A percentile compares a stretch with the other conserved stretches of the same genome.
phyloP scores from a whole-genome alignment of 2,797 vertebrate species.

The Lacerta bilineata region DNA sequence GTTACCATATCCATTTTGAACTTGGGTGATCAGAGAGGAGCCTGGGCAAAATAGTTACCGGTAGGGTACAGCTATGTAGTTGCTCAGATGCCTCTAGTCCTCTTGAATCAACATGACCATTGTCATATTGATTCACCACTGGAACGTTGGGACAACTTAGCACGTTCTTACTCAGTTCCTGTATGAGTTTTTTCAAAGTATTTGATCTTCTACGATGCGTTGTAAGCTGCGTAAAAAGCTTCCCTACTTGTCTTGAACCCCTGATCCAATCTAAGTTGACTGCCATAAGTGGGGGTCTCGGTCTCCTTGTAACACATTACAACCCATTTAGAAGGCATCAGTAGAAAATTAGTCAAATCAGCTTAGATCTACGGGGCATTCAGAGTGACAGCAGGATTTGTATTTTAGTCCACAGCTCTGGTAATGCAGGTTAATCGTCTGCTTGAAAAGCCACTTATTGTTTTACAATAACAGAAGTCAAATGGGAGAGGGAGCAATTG shows the following conservation, averaged over 20 bases:
- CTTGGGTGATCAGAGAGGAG: neutral
- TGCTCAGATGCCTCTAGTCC: neutral
- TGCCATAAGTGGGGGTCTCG: rapidly evolving
- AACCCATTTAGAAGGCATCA: slow-evolving; percentile 49
- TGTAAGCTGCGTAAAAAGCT: neutral
- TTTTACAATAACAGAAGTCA: slow-evolving; percentile 51
- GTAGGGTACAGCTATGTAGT: neutral
- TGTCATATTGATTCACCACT: neutral
- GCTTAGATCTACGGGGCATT: slow-evolving; percentile 52
- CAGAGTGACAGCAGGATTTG: slow-evolving; percentile 54
- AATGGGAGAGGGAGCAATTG: slow-evolving; percentile 36
- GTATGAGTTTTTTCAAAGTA: neutral
- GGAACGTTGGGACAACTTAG: neutral
- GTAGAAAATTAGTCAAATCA: slow-evolving; percentile 62
- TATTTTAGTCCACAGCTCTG: slow-evolving; percentile 46
- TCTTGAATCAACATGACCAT: too few species aligned
- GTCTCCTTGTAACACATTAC: slow-evolving; percentile 29
- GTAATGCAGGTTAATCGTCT: slow-evolving; percentile 52
- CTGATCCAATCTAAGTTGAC: slow-evolving; percentile 41
- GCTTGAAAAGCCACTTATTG: slow-evolving; percentile 49
- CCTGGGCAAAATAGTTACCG: neutral
- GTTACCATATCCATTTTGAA: neutral
- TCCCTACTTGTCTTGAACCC: slow-evolving; percentile 5
- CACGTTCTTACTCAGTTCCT: neutral
- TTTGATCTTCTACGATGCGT: neutral